Evolutionary conservation across 1,140 invertebrate genomes (phyloP).

Genomic region (Amphibalanus amphitrite): DNA sequence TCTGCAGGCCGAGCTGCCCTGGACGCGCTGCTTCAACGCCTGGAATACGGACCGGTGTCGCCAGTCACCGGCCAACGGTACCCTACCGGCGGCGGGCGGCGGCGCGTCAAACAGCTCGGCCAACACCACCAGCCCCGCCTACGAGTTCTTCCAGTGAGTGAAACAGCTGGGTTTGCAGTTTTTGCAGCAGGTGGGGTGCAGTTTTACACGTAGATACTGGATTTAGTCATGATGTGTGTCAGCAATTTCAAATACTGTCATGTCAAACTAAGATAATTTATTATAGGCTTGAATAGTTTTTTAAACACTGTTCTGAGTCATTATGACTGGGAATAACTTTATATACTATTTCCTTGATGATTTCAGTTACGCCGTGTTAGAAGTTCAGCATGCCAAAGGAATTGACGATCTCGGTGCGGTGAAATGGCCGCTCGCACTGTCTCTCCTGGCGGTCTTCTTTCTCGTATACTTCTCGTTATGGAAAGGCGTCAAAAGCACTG

Average conservation of each 20-base stretch:
- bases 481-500: conserved; percentile 91
- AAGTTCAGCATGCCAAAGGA: conserved; percentile 62
- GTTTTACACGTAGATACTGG: no score
- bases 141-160: conserved; percentile 85
- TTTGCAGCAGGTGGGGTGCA: no score
- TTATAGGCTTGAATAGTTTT: no score
- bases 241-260: no score
- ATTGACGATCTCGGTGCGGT: conserved; percentile 72
- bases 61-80: conserved; percentile 36
- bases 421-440: conserved; percentile 72
- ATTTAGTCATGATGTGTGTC: no score
- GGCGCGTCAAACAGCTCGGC: no score
- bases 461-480: conserved; percentile 94
- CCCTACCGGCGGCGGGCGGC: conserved; percentile 15
- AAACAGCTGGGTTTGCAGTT: no score
- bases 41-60: conserved; percentile 77
- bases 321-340: no score
- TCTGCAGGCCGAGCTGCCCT: conserved; percentile 66
- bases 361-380: conserved; percentile 56
- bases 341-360: no score
- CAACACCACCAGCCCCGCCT: conserved; percentile 50
- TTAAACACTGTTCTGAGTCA: no score
- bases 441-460: conserved; percentile 76
- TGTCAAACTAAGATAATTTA: no score
- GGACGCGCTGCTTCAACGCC: conserved; percentile 74